Percentiles rank a stretch among this genome's conserved stretches.
Evolutionary conservation across 2,113 vertebrate genomes (phyloP).

Genomic region (Macrotus californicus): DNA sequence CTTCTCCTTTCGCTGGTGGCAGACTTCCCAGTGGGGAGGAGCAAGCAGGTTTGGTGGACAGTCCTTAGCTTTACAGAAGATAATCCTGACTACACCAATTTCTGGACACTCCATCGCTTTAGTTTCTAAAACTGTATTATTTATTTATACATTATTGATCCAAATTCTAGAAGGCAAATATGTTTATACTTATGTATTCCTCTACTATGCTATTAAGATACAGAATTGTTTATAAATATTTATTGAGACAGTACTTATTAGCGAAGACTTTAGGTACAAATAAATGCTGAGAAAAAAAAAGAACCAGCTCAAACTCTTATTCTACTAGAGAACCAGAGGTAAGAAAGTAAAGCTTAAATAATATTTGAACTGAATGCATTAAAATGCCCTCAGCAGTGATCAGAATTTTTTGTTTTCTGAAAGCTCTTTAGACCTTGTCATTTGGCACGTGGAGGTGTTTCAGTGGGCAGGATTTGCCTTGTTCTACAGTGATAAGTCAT

Average conservation of each 20-base stretch:
- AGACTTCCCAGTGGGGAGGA: background rate
- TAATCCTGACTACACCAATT: background rate
- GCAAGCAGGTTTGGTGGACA: background rate
- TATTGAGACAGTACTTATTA: conserved; percentile 54
- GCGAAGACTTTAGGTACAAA: conserved; percentile 10
- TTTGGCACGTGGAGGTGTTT: background rate
- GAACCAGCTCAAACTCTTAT: background rate
- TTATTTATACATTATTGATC: conserved; percentile 6
- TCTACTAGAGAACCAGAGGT: background rate
- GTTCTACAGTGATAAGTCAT: conserved; percentile 26
- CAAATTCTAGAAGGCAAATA: conserved; percentile 14
- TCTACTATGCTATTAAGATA: conserved; percentile 38
- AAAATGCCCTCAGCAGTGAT: conserved; percentile 37
- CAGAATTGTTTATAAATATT: conserved; percentile 54
- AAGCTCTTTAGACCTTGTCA: background rate
- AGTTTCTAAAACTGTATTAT: conserved; percentile 10
- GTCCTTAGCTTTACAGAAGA: background rate
- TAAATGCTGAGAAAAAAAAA: background rate
- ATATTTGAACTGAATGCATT: conserved; percentile 27
- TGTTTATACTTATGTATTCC: conserved; percentile 37
- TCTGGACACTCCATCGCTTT: background rate
- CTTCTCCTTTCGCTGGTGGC: background rate
- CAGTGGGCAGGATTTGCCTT: conserved; percentile 15
- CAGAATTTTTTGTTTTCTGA: conserved; percentile 31
- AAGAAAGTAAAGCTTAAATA: conserved; percentile 26